These are phyloP conservation scores for Cichladusa arquata DNA, from an alignment of 2,113 vertebrate species.

Conservation along the genomic window DNA sequence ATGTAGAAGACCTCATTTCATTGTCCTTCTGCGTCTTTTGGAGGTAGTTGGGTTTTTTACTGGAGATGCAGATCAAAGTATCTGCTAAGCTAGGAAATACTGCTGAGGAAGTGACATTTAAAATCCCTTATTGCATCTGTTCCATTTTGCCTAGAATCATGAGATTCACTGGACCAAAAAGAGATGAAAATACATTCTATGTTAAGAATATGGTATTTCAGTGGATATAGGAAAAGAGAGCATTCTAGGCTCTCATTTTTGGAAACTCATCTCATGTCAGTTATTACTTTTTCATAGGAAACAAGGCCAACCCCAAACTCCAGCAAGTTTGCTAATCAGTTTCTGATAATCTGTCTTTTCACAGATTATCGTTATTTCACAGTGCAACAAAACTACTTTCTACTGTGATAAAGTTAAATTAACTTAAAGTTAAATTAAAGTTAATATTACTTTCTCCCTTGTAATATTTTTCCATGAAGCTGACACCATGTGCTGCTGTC, in stretches of 20 bases:
- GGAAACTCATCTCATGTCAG: not conserved
- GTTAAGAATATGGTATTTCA: not conserved
- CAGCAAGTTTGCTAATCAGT: not conserved
- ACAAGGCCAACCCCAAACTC: not conserved
- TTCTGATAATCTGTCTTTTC: not conserved
- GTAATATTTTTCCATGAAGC: not conserved
- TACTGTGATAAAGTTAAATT: not conserved
- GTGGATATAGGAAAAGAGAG: not conserved
- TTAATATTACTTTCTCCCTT: not conserved
- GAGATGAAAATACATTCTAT: not conserved
- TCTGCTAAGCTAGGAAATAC: not conserved
- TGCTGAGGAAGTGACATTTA: not conserved
- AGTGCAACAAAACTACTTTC: not conserved
- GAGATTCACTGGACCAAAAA: not conserved
- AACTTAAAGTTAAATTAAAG: too few species aligned
- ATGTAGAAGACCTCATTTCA: not conserved
- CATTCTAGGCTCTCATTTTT: not conserved
- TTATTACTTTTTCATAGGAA: not conserved
- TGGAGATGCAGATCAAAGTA: rapidly evolving
- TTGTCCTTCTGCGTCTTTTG: not conserved
- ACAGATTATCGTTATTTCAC: not conserved
- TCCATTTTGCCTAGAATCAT: not conserved
- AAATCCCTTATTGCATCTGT: not conserved
- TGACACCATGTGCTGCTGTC: rapidly evolving
- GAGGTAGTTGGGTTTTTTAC: rapidly evolving